These are phyloP conservation scores for Carterocephalus palaemon DNA, from an alignment of 2,888 invertebrate species.

Conservation along the genomic window DNA sequence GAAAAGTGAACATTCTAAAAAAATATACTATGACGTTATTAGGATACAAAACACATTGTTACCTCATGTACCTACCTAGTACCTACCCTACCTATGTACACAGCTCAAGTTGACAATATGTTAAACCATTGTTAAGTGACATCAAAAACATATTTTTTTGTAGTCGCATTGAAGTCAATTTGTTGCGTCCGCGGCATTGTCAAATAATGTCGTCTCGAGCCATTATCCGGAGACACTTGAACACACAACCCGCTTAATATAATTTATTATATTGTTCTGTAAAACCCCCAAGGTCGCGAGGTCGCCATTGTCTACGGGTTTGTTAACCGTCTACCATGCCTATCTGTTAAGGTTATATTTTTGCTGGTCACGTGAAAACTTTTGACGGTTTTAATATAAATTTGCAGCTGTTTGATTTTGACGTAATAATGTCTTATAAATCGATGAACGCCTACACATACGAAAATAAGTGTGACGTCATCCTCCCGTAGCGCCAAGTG, in stretches of 20 bases:
- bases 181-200: conserved; percentile 26
- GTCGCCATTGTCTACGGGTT: conserved; percentile 33
- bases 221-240: conserved; percentile 40
- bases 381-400: no score
- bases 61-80: no score
- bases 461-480: no score
- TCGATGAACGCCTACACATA: no score
- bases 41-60: no score
- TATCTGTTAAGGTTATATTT: conserved; percentile 2
- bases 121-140: neutral
- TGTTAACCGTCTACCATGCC: conserved; percentile 13
- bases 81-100: conserved; percentile 1
- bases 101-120: neutral
- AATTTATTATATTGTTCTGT: conserved; percentile 35
- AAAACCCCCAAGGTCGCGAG: conserved; percentile 52
- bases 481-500: no score
- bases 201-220: conserved; percentile 33
- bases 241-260: conserved; percentile 39
- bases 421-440: no score
- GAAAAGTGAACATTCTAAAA: no score
- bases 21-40: no score
- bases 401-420: no score
- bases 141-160: conserved; percentile 16
- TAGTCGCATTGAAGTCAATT: conserved; percentile 16
- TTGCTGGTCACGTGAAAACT: no score